Base-by-base conservation (phyloP, 2,888 invertebrate genomes). In the Pyrochroa serraticornis region DNA sequence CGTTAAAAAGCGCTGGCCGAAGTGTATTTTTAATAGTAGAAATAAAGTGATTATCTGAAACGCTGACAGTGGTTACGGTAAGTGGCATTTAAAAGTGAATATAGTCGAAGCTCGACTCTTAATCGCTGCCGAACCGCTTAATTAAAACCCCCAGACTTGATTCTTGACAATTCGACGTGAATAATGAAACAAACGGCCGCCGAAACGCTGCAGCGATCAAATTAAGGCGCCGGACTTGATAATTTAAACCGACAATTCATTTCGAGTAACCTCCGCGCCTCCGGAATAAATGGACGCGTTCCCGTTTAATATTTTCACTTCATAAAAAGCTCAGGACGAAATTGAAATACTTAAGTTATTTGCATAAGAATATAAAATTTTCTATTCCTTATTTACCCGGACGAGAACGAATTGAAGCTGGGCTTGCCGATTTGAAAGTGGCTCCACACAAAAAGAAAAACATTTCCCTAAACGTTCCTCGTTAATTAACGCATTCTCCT, bases 221-320 rank as follows among this genome's bases (percentile, higher is more conserved):
- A 60, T 60, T 47, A 46, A 60, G 47, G 37, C 36, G 45, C 39
- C 55, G 51, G 50, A 47, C 49, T 56, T 55, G 44, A 56, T 56
- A 60, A 60, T 60, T 60, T 57, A 60, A 48, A 52, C 48, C 56
- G 52, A 52, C 60, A 60, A 60, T 60, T 60, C 60, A 57, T 60
- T 60, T 32, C 34, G 39, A 44, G 42, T 51, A 56, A 60, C 39
- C 48, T 60, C 36, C 31, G 7, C 37, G 32, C 36, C 13, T 42
- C 50, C 13, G 34, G 49, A 54, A 58, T 58, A 54, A 58, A 58
- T 54, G 58, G 49, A 54, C 47, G 46, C 49, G 46, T 54, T 55
- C 46, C 48, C 51, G 45, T 57, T 60, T 60, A 57, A 57, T 60
- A 60, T 60, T 55, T 60, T 49, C 42, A 57, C 53, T 47, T 45